Evolutionary conservation across 2,888 invertebrate species (phyloP), one percentile per base, ranked within the genome.

Genomic region (Drosophila austrosaltans): DNA sequence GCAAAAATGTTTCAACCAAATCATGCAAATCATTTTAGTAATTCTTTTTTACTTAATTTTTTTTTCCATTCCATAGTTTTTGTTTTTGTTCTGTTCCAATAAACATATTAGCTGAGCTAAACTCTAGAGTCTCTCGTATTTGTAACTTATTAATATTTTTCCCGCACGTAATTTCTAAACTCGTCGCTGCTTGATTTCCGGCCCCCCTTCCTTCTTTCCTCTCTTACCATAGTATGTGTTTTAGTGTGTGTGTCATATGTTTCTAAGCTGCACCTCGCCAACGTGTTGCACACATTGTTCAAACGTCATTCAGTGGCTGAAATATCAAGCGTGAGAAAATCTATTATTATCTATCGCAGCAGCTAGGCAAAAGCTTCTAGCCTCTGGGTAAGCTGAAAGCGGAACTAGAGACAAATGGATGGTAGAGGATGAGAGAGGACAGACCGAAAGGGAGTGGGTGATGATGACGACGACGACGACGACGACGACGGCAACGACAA

Each of bases 301-400:
- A 89, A 48, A 87, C 89, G 85, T 89, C 85, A 89, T 86, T 87
- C 84, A 84, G 75, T 53, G 88, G 72, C 79, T 82, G 83, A 85
- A 89, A 85, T 84, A 87, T 89, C 81, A 85, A 89, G 86, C 86
- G 86, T 87, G 86, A 89, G 86, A 87, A 87, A 89, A 87, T 87
- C 89, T 89, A 85, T 89, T 89, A 89, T 87, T 87, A 86, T 86
- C 89, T 84, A 82, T 86, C 73, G 78, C 80, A 63, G 32, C 56
- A 63, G 59, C 63, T 53, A 58, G 75, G 44, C 72, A 30, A 63
- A 76, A 76, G 85, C 78, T 72, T 82, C 80, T 72, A 48, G 72
- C 75, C 56, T 70, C 76, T 66, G 72, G 63, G 69, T 77, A 79
- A 79, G 73, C 73, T 71, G 66, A 65, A 89, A 85, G 80, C 85